Evolutionary conservation across 2,797 vertebrate species (phyloP).

Genomic region (Sternotherus odoratus): DNA sequence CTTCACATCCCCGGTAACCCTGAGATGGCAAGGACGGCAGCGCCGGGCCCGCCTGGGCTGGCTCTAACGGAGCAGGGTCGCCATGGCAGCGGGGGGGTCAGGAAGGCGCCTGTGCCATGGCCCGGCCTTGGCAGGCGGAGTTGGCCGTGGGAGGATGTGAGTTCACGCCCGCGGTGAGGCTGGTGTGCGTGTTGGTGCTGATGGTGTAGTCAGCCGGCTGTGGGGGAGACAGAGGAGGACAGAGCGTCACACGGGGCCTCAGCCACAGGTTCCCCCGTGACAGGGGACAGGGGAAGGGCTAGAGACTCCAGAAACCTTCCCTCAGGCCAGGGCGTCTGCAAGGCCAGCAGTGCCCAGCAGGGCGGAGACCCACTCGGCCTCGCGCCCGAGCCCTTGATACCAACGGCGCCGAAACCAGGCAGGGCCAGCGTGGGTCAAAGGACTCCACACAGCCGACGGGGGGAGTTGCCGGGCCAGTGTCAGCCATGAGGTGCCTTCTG

Average conservation of each 20-base stretch:
- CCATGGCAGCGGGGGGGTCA: neutral
- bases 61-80: neutral
- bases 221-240: neutral
- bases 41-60: neutral
- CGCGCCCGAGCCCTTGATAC: neutral
- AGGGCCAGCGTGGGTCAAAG: neutral
- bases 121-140: conserved; percentile 11
- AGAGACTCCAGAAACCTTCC: neutral
- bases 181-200: neutral
- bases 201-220: conserved; percentile 53
- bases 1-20: neutral
- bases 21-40: conserved; percentile 4
- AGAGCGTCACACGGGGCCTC: neutral
- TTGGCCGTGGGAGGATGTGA: neutral
- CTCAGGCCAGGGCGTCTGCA: neutral
- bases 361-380: neutral
- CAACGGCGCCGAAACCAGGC: neutral
- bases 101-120: conserved; percentile 8
- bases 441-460: neutral
- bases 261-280: rapidly evolving
- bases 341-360: neutral
- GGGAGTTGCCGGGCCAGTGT: neutral
- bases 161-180: neutral
- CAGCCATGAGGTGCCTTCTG: neutral
- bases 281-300: neutral